These are phyloP conservation scores for Styela plicata DNA, from an alignment of 23 tunicate species.

Conservation along the genomic window DNA sequence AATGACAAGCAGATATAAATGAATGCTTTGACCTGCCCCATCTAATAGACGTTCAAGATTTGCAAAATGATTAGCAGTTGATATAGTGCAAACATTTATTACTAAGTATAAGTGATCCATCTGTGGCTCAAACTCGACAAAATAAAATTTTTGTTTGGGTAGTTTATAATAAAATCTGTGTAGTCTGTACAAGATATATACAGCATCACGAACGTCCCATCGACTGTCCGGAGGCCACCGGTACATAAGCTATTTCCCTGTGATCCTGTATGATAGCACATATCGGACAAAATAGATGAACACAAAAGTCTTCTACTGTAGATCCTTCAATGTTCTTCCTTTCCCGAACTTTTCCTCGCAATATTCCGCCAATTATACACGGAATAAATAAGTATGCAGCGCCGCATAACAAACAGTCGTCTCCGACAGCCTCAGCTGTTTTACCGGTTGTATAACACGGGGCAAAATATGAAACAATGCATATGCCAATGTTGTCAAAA, in stretches of 20 bases:
- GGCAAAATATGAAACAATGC: conserved; percentile 38
- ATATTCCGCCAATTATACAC: conserved; percentile 42
- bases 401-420: conserved; percentile 37
- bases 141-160: too few relatives aligned
- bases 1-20: too few relatives aligned
- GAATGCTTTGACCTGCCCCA: too few relatives aligned
- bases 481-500: conserved; percentile 40
- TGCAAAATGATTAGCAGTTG: too few relatives aligned
- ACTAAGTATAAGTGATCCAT: too few relatives aligned
- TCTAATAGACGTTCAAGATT: too few relatives aligned
- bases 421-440: conserved; percentile 61
- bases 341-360: conserved; percentile 48
- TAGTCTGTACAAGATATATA: too few relatives aligned
- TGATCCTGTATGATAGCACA: conserved; percentile 72
- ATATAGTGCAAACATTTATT: too few relatives aligned
- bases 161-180: too few relatives aligned
- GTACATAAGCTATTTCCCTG: conserved; percentile 41
- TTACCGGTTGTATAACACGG: conserved; percentile 69
- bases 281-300: conserved; percentile 41
- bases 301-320: conserved; percentile 18
- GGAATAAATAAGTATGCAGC: conserved; percentile 36
- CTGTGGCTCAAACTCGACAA: too few relatives aligned
- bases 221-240: conserved; percentile 17
- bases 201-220: conserved; percentile 15
- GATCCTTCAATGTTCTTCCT: conserved; percentile 42